These are phyloP conservation scores for Aromia moschata DNA, from an alignment of 2,888 invertebrate species.

Conservation along the genomic window DNA sequence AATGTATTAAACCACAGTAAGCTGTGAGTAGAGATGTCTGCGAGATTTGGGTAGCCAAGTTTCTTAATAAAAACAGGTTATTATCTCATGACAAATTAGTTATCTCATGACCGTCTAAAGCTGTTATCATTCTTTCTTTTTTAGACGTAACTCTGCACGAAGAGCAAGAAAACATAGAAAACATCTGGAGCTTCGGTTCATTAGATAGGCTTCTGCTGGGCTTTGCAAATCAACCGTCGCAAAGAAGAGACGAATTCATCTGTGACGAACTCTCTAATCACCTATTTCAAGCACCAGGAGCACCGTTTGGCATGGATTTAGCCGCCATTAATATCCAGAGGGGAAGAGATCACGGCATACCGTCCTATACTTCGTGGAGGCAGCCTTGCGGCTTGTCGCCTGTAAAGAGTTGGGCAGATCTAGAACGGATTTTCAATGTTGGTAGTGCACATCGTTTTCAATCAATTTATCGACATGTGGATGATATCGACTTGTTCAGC, in stretches of 20 bases:
- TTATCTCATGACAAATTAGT: no score
- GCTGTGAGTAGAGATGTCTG: no score
- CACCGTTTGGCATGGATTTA: conserved; percentile 83
- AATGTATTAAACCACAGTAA: no score
- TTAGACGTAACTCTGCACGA: conserved; percentile 83
- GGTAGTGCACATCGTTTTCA: conserved; percentile 72
- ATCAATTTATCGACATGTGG: conserved; percentile 69
- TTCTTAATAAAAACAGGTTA: no score
- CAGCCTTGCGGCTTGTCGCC: conserved; percentile 78
- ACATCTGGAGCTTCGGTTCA: conserved; percentile 80
- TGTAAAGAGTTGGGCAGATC: conserved; percentile 75
- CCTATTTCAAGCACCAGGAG: conserved; percentile 78
- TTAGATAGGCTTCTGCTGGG: conserved; percentile 82
- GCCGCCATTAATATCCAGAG: conserved; percentile 89
- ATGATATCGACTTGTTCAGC: conserved; percentile 86
- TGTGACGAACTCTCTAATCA: conserved; percentile 84
- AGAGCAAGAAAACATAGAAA: conserved; percentile 76
- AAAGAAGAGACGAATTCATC: conserved; percentile 84
- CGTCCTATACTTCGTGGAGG: conserved; percentile 82
- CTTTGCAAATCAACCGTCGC: conserved; percentile 78
- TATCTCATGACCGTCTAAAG: no score
- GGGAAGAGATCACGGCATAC: conserved; percentile 87
- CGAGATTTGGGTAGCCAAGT: no score
- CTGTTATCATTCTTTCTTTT: conserved; percentile 10
- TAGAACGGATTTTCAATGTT: conserved; percentile 72